A percentile compares a stretch with the other conserved stretches of the same genome.
phyloP scores from a whole-genome alignment of 2,888 invertebrate species.

The Trissoscelio sp. region DNA sequence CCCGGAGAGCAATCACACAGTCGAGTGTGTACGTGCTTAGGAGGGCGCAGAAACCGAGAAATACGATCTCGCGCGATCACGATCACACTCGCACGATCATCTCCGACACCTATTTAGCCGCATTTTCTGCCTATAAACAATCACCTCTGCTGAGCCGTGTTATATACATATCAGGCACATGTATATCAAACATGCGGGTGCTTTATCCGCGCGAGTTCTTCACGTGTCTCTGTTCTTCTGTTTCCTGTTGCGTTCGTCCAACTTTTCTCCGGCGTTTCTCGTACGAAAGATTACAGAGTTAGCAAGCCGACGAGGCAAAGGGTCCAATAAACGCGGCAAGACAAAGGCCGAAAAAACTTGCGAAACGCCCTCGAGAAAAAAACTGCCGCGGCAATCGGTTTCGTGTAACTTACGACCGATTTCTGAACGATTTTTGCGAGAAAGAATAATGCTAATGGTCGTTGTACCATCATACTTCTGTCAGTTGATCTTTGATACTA shows the following conservation, averaged over 20 bases:
- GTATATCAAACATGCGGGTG: not conserved
- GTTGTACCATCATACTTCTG: not conserved
- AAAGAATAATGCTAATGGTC: constrained; percentile 1
- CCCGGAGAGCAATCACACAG: constrained; percentile 62
- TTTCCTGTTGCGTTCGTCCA: constrained; percentile 26
- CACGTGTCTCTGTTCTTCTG: constrained; percentile 6
- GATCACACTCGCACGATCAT: constrained; percentile 53
- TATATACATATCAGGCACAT: not conserved
- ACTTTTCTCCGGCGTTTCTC: constrained; percentile 28
- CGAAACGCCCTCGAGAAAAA: constrained; percentile 8
- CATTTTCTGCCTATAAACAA: constrained; percentile 60
- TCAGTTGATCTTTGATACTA: not conserved
- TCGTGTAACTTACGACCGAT: constrained; percentile 24
- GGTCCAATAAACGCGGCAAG: constrained; percentile 36
- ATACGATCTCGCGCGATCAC: constrained; percentile 63
- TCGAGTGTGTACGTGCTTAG: constrained; percentile 57
- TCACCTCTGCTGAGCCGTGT: constrained; percentile 31
- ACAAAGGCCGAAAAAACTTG: not conserved
- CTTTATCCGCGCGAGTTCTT: not conserved
- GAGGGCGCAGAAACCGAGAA: constrained; percentile 63
- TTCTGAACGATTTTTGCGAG: not conserved
- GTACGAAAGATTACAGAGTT: constrained; percentile 69
- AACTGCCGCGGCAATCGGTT: constrained; percentile 1
- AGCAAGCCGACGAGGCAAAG: constrained; percentile 48
- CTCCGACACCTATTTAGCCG: constrained; percentile 67